Conservation (phyloP, 2,113 vertebrate species). For the Engystomops pustulosus region DNA sequence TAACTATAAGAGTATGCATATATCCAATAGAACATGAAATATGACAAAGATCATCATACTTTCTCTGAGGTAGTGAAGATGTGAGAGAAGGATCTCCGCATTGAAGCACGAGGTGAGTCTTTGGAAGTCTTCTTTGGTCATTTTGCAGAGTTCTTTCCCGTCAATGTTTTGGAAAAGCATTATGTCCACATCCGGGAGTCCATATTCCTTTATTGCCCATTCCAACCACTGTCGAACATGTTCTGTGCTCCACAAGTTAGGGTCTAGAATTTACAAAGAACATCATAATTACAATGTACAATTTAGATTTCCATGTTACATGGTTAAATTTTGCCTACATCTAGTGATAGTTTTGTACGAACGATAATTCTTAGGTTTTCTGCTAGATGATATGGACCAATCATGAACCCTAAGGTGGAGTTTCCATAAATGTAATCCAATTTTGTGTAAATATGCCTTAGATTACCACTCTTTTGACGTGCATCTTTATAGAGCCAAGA, state of each 20-base stretch:
- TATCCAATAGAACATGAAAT: neutral
- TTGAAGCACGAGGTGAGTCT: slow-evolving; percentile 87
- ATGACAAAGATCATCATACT: slow-evolving; percentile 73
- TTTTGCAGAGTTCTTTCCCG: slow-evolving; percentile 87
- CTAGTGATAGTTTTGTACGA: neutral
- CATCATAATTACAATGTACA: accelerated
- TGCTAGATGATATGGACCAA: neutral
- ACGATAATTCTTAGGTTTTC: neutral
- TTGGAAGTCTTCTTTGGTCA: slow-evolving; percentile 89
- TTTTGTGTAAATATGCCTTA: too few species aligned
- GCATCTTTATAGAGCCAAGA: too few species aligned
- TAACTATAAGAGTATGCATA: too few species aligned
- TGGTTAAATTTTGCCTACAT: neutral
- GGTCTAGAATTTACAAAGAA: slow-evolving; percentile 71
- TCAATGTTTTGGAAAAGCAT: slow-evolving; percentile 85
- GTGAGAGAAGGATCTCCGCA: slow-evolving; percentile 87
- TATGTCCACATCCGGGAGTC: slow-evolving; percentile 81
- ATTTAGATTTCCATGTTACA: neutral
- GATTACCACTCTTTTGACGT: too few species aligned
- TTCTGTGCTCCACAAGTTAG: slow-evolving; percentile 84
- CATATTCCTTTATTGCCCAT: slow-evolving; percentile 88
- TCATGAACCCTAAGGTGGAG: neutral
- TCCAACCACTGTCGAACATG: slow-evolving; percentile 90
- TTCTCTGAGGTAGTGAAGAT: slow-evolving; percentile 94
- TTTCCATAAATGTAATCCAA: too few species aligned